Evolutionary conservation across 2,113 vertebrate species (phyloP).

Genomic region (Cebus imitator): DNA sequence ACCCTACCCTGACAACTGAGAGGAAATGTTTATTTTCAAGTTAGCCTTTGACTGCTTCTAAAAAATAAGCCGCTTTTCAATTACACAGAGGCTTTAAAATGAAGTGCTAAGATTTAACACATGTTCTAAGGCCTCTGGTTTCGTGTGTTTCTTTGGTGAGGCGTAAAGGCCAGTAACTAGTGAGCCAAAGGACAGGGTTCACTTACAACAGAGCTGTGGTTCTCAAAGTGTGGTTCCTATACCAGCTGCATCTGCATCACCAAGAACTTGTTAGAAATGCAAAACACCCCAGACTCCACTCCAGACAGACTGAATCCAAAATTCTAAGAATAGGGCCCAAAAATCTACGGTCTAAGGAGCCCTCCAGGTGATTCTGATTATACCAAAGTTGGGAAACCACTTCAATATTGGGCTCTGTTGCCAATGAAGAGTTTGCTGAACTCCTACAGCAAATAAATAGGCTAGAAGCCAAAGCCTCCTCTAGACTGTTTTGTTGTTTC

Average conservation of each 20-base stretch:
- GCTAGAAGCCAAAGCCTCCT: neutral
- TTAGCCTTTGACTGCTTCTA: neutral
- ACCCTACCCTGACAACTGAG: neutral
- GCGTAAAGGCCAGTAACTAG: neutral
- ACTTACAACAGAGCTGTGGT: neutral
- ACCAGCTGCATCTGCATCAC: neutral
- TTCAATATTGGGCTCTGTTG: neutral
- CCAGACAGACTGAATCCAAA: neutral
- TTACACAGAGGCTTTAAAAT: neutral
- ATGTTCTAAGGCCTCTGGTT: neutral
- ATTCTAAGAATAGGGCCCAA: too few species aligned
- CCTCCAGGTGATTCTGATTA: neutral
- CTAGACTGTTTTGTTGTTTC: neutral
- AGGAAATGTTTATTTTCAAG: conserved; percentile 58
- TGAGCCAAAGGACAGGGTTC: neutral
- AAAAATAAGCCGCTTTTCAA: conserved; percentile 20
- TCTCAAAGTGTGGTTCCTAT: neutral
- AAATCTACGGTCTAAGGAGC: neutral
- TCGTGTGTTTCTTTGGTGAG: neutral
- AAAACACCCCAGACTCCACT: neutral
- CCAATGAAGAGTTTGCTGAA: neutral
- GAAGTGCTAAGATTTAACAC: neutral
- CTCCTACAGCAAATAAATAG: neutral
- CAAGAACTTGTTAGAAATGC: neutral
- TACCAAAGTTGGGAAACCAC: neutral